These are phyloP conservation scores for Nemotelus nigrinus DNA, from an alignment of 2,888 invertebrate species.

Conservation along the genomic window DNA sequence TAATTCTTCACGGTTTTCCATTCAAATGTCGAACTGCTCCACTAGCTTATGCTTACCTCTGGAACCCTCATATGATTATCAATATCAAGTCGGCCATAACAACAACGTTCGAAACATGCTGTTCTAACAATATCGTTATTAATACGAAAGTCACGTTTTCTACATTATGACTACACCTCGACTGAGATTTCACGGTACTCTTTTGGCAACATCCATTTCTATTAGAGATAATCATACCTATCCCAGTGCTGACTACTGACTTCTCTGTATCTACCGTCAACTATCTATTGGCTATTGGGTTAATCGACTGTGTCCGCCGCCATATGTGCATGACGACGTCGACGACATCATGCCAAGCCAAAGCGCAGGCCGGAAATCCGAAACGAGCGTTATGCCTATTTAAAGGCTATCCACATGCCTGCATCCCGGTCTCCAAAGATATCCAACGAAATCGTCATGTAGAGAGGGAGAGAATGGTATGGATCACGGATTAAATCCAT, in stretches of 20 bases:
- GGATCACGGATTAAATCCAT: neutral
- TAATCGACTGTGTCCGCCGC: constrained; percentile 34
- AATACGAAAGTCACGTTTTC: constrained; percentile 45
- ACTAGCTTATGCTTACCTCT: neutral
- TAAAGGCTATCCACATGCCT: neutral
- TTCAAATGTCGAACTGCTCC: constrained; percentile 6
- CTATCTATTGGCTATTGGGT: constrained; percentile 4
- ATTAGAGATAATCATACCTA: neutral
- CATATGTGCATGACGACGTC: neutral
- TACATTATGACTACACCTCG: constrained; percentile 43
- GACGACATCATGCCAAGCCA: constrained; percentile 1
- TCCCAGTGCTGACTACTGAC: neutral
- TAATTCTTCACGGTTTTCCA: constrained; percentile 38
- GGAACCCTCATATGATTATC: neutral
- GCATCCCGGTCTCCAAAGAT: neutral
- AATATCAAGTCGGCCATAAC: neutral
- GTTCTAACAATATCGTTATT: constrained; percentile 44
- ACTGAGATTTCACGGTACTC: constrained; percentile 16
- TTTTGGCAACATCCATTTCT: constrained; percentile 30
- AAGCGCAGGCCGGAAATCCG: constrained; percentile 25
- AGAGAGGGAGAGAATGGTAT: neutral
- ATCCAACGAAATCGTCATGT: too few relatives aligned
- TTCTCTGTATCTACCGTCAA: neutral
- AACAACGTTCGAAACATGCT: constrained; percentile 28
- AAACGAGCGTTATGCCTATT: neutral